phyloP scores from a whole-genome alignment of 2,888 invertebrate species.

The Lottia gigantea region DNA sequence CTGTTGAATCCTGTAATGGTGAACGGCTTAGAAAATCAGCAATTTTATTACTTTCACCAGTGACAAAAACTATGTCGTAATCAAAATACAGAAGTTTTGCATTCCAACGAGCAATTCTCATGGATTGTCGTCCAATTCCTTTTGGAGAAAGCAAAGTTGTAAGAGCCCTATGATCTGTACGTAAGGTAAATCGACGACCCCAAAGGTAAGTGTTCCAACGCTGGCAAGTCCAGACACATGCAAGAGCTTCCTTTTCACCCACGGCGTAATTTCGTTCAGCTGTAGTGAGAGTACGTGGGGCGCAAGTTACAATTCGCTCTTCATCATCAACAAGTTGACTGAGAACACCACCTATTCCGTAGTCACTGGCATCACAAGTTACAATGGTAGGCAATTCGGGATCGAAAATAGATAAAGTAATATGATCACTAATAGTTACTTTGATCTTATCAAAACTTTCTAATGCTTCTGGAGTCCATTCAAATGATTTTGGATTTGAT shows the following conservation, averaged over 20 bases:
- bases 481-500: neutral
- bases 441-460: neutral
- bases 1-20: neutral
- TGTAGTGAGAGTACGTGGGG: neutral
- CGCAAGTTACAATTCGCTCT: neutral
- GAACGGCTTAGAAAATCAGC: neutral
- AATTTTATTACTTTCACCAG: neutral
- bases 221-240: neutral
- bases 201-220: neutral
- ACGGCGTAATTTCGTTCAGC: neutral
- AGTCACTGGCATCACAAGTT: neutral
- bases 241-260: neutral
- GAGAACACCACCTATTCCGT: neutral
- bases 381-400: neutral
- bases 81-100: neutral
- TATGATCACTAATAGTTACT: neutral
- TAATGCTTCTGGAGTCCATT: neutral
- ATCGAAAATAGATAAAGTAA: constrained; percentile 8
- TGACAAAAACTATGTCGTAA: neutral
- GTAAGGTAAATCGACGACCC: neutral
- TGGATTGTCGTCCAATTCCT: neutral
- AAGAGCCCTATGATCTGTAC: neutral
- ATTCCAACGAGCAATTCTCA: neutral
- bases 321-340: neutral
- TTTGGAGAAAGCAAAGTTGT: neutral